These are phyloP conservation scores for Aromia moschata DNA, from an alignment of 2,888 invertebrate genomes.

Conservation along the genomic window DNA sequence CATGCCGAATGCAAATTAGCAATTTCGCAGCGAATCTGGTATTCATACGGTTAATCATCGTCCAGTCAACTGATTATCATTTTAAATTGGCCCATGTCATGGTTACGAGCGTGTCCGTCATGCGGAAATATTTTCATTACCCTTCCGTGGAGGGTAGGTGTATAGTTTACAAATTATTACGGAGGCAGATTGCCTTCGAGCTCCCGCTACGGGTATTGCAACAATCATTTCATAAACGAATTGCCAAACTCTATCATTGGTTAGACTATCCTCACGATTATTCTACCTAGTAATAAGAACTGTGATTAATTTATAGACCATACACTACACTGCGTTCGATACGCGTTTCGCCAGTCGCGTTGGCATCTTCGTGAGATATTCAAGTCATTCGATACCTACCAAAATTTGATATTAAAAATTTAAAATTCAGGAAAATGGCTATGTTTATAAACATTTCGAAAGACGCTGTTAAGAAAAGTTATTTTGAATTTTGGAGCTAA, in stretches of 20 bases:
- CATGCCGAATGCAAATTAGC: constrained; percentile 56
- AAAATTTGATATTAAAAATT: too few species aligned
- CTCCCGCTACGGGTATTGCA: too few species aligned
- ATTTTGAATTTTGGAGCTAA: too few species aligned
- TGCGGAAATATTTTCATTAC: constrained; percentile 36
- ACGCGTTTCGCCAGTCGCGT: background rate
- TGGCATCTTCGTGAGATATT: background rate
- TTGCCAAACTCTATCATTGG: too few species aligned
- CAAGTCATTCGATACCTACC: too few species aligned
- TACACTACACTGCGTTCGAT: background rate
- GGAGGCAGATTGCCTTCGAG: background rate
- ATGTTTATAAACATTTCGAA: too few species aligned
- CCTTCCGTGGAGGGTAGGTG: constrained; percentile 10
- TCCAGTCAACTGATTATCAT: constrained; percentile 63
- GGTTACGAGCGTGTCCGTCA: constrained; percentile 37
- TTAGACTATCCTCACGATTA: too few species aligned
- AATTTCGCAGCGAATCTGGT: constrained; percentile 63
- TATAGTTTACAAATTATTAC: background rate
- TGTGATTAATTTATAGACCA: too few species aligned
- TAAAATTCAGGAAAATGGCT: too few species aligned
- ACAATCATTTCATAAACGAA: too few species aligned
- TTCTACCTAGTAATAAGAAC: too few species aligned
- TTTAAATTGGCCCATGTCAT: constrained; percentile 58
- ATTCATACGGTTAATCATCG: constrained; percentile 64
- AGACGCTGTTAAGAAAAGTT: too few species aligned